Evolutionary conservation across 2,888 invertebrate species (phyloP).

Genomic region (Rhabditoides inermis): DNA sequence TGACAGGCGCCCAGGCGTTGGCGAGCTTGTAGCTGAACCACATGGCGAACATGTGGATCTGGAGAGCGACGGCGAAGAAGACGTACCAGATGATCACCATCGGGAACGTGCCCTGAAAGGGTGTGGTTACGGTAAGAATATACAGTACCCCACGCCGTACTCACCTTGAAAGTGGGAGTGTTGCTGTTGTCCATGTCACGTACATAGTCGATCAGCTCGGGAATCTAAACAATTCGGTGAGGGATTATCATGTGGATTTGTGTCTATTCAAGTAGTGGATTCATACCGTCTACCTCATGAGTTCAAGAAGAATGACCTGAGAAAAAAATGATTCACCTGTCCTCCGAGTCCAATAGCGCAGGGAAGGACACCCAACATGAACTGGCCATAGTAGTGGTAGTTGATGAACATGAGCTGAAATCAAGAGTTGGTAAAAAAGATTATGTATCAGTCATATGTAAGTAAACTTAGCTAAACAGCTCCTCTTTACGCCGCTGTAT

Average conservation of each 20-base stretch:
- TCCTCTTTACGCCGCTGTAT: too few species aligned
- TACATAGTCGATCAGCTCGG: conserved; percentile 44
- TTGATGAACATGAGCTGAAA: conserved; percentile 36
- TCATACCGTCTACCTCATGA: too few species aligned
- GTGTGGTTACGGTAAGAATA: background rate
- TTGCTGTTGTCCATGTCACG: conserved; percentile 33
- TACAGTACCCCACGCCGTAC: background rate
- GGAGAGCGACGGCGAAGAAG: conserved; percentile 49
- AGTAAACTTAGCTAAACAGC: background rate
- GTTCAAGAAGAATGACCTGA: too few species aligned
- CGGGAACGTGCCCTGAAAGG: conserved; percentile 37
- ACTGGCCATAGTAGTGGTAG: conserved; percentile 43
- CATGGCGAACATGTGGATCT: conserved; percentile 48
- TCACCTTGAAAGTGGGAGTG: conserved; percentile 47
- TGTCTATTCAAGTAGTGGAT: too few species aligned
- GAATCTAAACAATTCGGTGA: too few species aligned
- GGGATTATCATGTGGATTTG: too few species aligned
- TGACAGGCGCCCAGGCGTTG: conserved; percentile 38
- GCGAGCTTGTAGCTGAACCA: conserved; percentile 41
- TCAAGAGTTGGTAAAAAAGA: background rate
- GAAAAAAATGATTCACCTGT: too few species aligned
- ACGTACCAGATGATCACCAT: conserved; percentile 51
- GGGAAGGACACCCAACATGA: conserved; percentile 40
- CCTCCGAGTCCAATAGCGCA: conserved; percentile 39
- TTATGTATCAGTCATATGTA: background rate